Evolutionary conservation across 2,113 vertebrate species (phyloP), one percentile per base, ranked within the genome.

Genomic region (Buteo buteo): DNA sequence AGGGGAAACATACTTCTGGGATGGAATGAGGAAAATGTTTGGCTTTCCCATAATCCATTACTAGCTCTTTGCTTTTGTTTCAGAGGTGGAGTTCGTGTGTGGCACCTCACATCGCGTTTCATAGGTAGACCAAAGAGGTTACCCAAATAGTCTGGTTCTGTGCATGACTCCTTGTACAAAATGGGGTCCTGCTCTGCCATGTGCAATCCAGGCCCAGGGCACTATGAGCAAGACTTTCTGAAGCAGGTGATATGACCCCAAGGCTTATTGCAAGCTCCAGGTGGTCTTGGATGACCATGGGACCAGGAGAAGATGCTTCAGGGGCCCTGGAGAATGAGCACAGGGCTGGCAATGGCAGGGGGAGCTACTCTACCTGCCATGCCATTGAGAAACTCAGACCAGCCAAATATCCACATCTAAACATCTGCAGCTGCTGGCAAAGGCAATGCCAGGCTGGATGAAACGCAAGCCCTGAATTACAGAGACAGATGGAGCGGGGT

Each of bases 391-490:
- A 54, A n/a, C 87, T 77, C 38, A 7, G 36, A 26, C 64, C 55
- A 70, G 83, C 86, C 67, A 83, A 40, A 73, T 36, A 83, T 4
- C 54, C 49, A 8, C 29, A 4, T 36, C 29, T 29, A 14, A 88
- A 83, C 72, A 69, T 65, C 89, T 86, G 81, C 57, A 92, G 52
- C 10, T 74, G 26, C 80, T 93, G 80, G 52, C 77, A 78, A 82
- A 85, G 73, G 57, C 38, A 29, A 1, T 45, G 29, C 47, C n/a
- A 62, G 50, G 50, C 32, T 1, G 5, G 62, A 32, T 38, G 42
- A 78, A 54, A 34, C 4, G 28, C 65, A 54, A 74, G 18, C 50
- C 69, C 84, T 26, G 71, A 84, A 40, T 66, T 83, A 36, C 29
- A 86, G 77, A 76, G 82, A n/a, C 83, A 91, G 90, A 93, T 86